phyloP scores from a whole-genome alignment of 2,888 invertebrate species.

The Agrotis ipsilon region DNA sequence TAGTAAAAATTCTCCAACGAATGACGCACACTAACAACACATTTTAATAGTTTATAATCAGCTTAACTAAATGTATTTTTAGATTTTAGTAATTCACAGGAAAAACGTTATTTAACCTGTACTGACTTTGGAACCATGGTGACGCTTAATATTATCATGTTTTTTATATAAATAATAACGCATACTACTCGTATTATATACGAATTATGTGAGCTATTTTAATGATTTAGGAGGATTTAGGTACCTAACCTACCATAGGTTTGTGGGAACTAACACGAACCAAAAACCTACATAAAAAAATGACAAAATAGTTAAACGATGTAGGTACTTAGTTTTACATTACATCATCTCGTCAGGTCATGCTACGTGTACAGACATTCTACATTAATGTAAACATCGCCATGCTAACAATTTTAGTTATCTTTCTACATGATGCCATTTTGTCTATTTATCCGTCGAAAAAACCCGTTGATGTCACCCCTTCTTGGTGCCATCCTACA shows the following conservation, averaged over 20 bases:
- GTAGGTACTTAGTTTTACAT: too few relatives aligned
- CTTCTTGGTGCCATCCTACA: too few relatives aligned
- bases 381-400: too few relatives aligned
- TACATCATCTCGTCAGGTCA: too few relatives aligned
- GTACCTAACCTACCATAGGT: background rate
- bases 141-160: slow-evolving; percentile 16
- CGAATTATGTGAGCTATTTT: slow-evolving; percentile 48
- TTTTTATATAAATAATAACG: slow-evolving; percentile 2
- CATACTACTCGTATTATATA: too few relatives aligned
- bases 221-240: too few relatives aligned
- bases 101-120: slow-evolving; percentile 39
- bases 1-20: slow-evolving; percentile 34
- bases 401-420: too few relatives aligned
- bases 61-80: slow-evolving; percentile 32
- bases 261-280: background rate
- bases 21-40: slow-evolving; percentile 41
- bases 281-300: background rate
- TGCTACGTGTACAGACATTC: too few relatives aligned
- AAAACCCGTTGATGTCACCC: too few relatives aligned
- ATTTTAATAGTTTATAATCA: slow-evolving; percentile 17
- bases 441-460: too few relatives aligned
- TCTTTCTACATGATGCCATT: too few relatives aligned
- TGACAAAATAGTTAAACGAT: background rate
- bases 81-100: slow-evolving; percentile 25
- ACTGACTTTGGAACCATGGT: slow-evolving; percentile 36